Base-by-base conservation (phyloP, 2,888 invertebrate species). In the Danaus chrysippus region DNA sequence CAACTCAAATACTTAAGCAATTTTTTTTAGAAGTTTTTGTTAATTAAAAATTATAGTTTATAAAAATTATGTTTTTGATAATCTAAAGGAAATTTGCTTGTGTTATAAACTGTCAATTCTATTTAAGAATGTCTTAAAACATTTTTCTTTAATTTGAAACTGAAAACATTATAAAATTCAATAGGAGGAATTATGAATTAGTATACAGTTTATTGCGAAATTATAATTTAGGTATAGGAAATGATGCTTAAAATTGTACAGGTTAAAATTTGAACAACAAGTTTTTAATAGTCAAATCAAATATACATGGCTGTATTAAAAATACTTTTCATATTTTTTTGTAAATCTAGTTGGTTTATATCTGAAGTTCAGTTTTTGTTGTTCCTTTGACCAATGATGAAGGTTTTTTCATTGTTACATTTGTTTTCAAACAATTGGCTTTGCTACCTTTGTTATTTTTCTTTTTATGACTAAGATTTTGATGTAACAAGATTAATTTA, bases 321-420 rank as follows among this genome's bases (percentile, higher is more conserved):
- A 49, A 46, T 13, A 46, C 15, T 13, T 17, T 17, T 11, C 17
- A 49, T 49, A 17, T 17, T 17, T 10, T 11, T 17, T 8, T 17
- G 1, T 15, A n/a, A 73, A 83, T 86, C 87, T 71, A 83, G 86
- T 73, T 76, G 86, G 88, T 64, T 68, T 54, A 54, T 10, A 58
- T 64, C 56, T 59, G 56, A 12, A 54, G 17, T 70, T 70, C 74
- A 86, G 77, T 86, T 87, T 88, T 87, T 87, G 83, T 87, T 86
- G 73, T 83, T 87, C 86, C 73, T 86, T 86, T 83, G 75, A 67
- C 63, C 67, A 75, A 60, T 49, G 71, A 66, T 64, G 61, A 64
- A 62, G 54, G 59, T 75, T 78, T 82, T 85, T 85, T 83, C 72
- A 75, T 78, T 73, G 67, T 74, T 71, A 59, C 58, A 67, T 71